phyloP scores from a whole-genome alignment of 2,888 invertebrate genomes.

The Drosophila quasianomalipes region DNA sequence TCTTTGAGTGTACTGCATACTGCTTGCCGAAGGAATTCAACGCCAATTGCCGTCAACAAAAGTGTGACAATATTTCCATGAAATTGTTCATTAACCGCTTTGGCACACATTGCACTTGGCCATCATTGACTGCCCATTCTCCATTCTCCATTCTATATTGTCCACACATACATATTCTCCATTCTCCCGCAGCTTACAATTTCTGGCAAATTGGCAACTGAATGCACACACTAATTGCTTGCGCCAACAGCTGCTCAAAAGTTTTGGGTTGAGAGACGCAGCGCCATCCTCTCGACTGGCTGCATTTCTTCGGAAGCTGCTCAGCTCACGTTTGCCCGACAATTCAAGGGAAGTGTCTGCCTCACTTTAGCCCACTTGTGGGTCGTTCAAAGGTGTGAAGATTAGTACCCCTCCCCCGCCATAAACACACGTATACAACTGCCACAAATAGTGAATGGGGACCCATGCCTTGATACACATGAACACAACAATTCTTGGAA shows the following conservation, averaged over 20 bases:
- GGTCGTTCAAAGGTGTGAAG: slow-evolving; percentile 74
- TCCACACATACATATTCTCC: slow-evolving; percentile 5
- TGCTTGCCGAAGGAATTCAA: slow-evolving; percentile 69
- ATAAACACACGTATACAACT: slow-evolving; percentile 25
- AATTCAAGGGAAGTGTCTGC: slow-evolving; percentile 77
- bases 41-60: slow-evolving; percentile 74
- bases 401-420: slow-evolving; percentile 67
- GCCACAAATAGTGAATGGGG: slow-evolving; percentile 39
- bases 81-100: slow-evolving; percentile 81
- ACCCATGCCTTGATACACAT: slow-evolving; percentile 47
- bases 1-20: background rate
- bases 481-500: slow-evolving; percentile 65
- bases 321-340: slow-evolving; percentile 72
- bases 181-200: slow-evolving; percentile 33
- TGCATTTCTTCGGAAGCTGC: slow-evolving; percentile 81
- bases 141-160: slow-evolving; percentile 2
- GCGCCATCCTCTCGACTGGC: slow-evolving; percentile 48
- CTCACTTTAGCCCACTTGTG: slow-evolving; percentile 30
- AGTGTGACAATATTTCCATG: slow-evolving; percentile 80
- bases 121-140: slow-evolving; percentile 26
- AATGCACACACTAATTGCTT: slow-evolving; percentile 68
- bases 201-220: slow-evolving; percentile 65
- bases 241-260: slow-evolving; percentile 54
- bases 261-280: slow-evolving; percentile 18
- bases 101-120: slow-evolving; percentile 79